Base-by-base conservation (phyloP, 2,113 vertebrate genomes). In the Megaceryle maxima region DNA sequence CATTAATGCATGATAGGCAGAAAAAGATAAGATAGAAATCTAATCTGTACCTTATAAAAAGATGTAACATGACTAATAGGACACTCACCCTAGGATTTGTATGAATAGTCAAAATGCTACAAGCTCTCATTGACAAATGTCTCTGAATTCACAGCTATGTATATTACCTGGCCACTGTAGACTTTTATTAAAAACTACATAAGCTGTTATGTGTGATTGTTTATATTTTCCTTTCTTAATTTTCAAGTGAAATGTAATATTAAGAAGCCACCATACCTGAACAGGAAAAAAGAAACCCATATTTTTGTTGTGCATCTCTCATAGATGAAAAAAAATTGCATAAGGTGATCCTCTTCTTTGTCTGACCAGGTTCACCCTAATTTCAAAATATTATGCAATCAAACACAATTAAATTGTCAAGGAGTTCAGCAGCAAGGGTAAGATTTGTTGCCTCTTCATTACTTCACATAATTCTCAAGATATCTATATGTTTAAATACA, bases 401-500 rank as follows among this genome's bases (percentile, higher is more conserved):
- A 90, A 91, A 83, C n/a, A 84, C 53, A 97, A 97, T 97, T 96
- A 97, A 96, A 78, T 76, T 98, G 95, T 97, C 96, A 95, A 68
- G 68, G 53, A 94, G 53, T 96, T 94, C 91, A 91, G 77, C 93
- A 96, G 92, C 89, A 95, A 96, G 96, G 88, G 69, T 96, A 96
- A 97, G 94, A 96, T 97, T 90, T 92, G 81, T 94, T 92, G 35
- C 72, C 78, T 81, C 63, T 97, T 95, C 96, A 94, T 95, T 97
- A 87, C 88, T 96, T 95, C 55, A 13, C 46, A 76, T 91, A 96
- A 93, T 97, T 98, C 97, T 98, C 98, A 89, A 96, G 94, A 95
- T 92, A n/a, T 39, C 93, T 96, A 57, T 97, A 98, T 50, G 95
- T 97, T 96, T 96, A 96, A 95, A 96, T 97, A 97, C 97, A 99